Percentiles rank a stretch among this genome's conserved stretches.
Evolutionary conservation across 2,113 vertebrate species (phyloP).

Genomic region (Zootoca vivipara): DNA sequence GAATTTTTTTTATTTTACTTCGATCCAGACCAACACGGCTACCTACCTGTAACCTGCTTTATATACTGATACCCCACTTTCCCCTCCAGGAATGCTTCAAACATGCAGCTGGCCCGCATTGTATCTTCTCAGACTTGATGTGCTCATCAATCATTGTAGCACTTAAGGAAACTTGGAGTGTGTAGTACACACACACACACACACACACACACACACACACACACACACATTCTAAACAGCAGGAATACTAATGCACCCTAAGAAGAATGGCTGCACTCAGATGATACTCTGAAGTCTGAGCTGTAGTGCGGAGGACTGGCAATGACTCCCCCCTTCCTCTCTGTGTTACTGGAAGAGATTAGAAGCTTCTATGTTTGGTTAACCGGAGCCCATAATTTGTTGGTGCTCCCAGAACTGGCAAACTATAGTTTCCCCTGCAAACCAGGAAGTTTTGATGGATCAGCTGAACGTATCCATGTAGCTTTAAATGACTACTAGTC

Average conservation of each 20-base stretch:
- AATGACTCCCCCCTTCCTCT: not conserved
- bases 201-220: too few relatives aligned
- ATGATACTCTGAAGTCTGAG: not conserved
- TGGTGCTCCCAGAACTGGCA: not conserved
- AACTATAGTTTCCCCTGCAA: not conserved
- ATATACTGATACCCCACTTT: not conserved
- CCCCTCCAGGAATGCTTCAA: not conserved
- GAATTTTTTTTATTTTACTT: too few relatives aligned
- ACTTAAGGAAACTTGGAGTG: not conserved
- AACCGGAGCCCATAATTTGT: not conserved
- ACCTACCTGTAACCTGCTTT: too few relatives aligned
- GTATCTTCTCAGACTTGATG: not conserved
- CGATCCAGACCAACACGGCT: too few relatives aligned
- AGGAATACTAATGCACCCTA: not conserved
- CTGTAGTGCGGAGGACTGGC: not conserved
- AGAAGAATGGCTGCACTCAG: not conserved
- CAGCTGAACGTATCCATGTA: not conserved
- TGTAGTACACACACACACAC: too few relatives aligned
- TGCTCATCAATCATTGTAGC: not conserved
- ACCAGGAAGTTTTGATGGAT: not conserved
- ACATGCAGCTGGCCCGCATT: not conserved
- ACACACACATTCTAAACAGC: not conserved
- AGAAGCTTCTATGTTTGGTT: not conserved
- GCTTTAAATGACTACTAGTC: not conserved
- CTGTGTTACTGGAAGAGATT: not conserved